A percentile compares a stretch with the other conserved stretches of the same genome.
These are phyloP conservation scores for Chloromyia formosa DNA, from an alignment of 2,888 invertebrate species.

Conservation along the genomic window DNA sequence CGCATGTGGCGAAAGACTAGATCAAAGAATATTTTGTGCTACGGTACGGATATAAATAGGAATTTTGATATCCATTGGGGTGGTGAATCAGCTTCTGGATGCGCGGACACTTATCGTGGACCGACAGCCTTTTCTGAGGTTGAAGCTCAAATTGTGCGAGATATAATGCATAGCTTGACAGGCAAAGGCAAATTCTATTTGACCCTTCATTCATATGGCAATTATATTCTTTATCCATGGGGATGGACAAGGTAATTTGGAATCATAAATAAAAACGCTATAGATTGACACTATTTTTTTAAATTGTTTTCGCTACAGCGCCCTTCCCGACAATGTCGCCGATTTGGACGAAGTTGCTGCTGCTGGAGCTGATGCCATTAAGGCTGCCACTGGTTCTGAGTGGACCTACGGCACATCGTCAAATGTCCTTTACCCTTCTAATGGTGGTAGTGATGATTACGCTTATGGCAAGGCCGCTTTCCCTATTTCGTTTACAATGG, in stretches of 20 bases:
- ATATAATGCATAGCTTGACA: slow-evolving; percentile 65
- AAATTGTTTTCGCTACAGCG: slow-evolving; percentile 51
- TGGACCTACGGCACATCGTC: slow-evolving; percentile 64
- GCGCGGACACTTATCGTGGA: slow-evolving; percentile 70
- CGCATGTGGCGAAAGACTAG: slow-evolving; percentile 70
- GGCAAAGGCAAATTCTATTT: slow-evolving; percentile 69
- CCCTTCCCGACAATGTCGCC: slow-evolving; percentile 62
- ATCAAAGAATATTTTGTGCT: slow-evolving; percentile 61
- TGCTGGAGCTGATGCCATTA: slow-evolving; percentile 61
- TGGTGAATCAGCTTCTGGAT: slow-evolving; percentile 62
- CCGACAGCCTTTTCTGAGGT: slow-evolving; percentile 70
- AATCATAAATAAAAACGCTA: background rate
- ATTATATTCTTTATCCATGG: slow-evolving; percentile 71
- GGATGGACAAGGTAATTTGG: slow-evolving; percentile 66
- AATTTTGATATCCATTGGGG: slow-evolving; percentile 74
- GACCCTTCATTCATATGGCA: slow-evolving; percentile 77
- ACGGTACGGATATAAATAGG: slow-evolving; percentile 72
- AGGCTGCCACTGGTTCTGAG: slow-evolving; percentile 56
- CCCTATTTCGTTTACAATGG: slow-evolving; percentile 71
- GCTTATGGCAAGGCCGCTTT: slow-evolving; percentile 68
- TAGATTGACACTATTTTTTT: too few relatives aligned
- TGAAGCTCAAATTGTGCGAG: slow-evolving; percentile 69
- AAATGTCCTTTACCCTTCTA: slow-evolving; percentile 66
- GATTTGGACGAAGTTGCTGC: slow-evolving; percentile 61
- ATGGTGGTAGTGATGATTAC: slow-evolving; percentile 75